Percentiles rank a stretch among this genome's conserved stretches.
Conservation (phyloP, 2,888 invertebrate genomes). For the Pseudoips prasinana region DNA sequence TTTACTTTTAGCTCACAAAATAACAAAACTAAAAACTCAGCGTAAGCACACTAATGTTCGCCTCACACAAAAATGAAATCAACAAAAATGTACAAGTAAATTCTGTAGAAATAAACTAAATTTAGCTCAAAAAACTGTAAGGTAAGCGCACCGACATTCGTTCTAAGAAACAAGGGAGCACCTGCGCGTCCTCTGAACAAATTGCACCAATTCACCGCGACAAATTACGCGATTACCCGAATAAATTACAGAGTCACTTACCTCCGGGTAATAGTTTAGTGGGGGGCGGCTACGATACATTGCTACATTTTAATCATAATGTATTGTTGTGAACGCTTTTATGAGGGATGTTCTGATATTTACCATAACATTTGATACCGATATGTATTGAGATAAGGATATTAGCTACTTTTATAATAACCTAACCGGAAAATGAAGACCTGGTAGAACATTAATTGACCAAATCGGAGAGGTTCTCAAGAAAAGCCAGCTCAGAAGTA, state of each 20-base stretch:
- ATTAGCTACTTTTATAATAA: too few relatives aligned
- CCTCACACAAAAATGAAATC: too few relatives aligned
- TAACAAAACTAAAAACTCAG: too few relatives aligned
- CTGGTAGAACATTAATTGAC: too few relatives aligned
- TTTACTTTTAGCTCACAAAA: constrained; percentile 1
- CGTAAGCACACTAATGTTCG: too few relatives aligned
- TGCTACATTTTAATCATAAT: constrained; percentile 37
- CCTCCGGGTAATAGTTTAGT: constrained; percentile 42
- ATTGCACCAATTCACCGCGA: constrained; percentile 58
- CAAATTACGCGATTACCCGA: constrained; percentile 67
- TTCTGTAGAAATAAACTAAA: constrained; percentile 2
- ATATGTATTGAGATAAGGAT: too few relatives aligned
- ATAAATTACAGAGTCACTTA: constrained; percentile 61
- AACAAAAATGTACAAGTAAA: constrained; percentile 8
- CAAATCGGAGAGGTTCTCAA: too few relatives aligned
- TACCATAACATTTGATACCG: too few relatives aligned
- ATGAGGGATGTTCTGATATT: not conserved
- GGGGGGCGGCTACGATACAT: constrained; percentile 35
- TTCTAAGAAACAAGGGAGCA: constrained; percentile 36
- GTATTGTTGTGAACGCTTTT: constrained; percentile 9
- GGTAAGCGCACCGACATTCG: constrained; percentile 3
- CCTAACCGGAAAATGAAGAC: too few relatives aligned
- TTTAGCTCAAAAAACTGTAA: constrained; percentile 18
- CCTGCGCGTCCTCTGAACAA: constrained; percentile 51
- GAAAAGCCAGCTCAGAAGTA: too few relatives aligned